These are phyloP conservation scores for Patiria miniata DNA, from an alignment of 35 echinoderm and acorn worm genomes.

Conservation along the genomic window DNA sequence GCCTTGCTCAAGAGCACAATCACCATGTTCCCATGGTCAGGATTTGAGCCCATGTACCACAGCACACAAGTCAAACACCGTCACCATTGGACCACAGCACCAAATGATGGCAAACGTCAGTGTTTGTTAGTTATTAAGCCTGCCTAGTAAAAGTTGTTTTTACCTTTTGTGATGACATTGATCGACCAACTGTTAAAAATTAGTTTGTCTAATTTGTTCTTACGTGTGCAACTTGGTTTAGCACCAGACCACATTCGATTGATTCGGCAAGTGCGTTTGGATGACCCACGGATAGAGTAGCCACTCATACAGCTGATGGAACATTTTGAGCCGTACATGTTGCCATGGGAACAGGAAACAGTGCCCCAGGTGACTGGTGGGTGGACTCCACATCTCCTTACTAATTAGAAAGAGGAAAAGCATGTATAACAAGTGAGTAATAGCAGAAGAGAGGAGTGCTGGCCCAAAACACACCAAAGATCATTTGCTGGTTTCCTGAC, in stretches of 20 bases:
- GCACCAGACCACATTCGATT: neutral
- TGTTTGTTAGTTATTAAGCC: no score
- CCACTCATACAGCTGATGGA: neutral
- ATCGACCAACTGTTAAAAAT: neutral
- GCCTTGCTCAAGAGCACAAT: no score
- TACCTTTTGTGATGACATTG: neutral
- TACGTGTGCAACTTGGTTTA: neutral
- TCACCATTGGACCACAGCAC: no score
- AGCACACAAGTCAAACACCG: no score
- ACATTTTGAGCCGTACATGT: neutral
- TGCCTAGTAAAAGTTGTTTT: no score
- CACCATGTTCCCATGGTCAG: no score
- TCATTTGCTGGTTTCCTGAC: no score
- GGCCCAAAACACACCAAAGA: no score
- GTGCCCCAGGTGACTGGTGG: neutral
- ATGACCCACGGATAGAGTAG: neutral
- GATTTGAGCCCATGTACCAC: no score
- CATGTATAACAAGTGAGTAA: no score
- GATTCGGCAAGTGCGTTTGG: neutral
- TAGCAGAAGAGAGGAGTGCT: no score
- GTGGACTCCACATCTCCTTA: neutral
- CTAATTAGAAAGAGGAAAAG: neutral
- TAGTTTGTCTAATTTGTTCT: neutral
- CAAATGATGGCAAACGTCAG: no score
- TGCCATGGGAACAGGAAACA: neutral